Percentiles rank a stretch among this genome's conserved stretches.
These are phyloP conservation scores for Sphaeramia orbicularis DNA, from an alignment of 2,797 vertebrate genomes.

Conservation along the genomic window DNA sequence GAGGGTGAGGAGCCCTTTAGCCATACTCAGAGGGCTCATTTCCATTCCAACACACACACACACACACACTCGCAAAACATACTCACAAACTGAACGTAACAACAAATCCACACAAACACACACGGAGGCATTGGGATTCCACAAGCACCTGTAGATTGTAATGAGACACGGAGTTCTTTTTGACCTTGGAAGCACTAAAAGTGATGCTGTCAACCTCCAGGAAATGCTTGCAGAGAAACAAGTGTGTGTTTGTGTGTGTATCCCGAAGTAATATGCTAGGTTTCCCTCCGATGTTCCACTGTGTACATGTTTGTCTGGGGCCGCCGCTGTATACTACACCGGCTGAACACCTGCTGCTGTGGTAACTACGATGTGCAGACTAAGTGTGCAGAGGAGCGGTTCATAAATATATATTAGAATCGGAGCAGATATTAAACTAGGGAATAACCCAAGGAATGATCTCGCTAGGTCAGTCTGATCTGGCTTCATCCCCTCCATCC, in stretches of 20 bases:
- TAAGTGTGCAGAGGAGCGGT: slow-evolving; percentile 71
- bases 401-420: slow-evolving; percentile 94
- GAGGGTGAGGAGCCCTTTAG: slow-evolving; percentile 75
- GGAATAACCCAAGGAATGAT: slow-evolving; percentile 83
- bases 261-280: slow-evolving; percentile 58
- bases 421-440: slow-evolving; percentile 84
- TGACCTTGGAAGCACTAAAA: slow-evolving; percentile 82
- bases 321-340: slow-evolving; percentile 68
- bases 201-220: slow-evolving; percentile 77
- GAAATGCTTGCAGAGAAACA: slow-evolving; percentile 68
- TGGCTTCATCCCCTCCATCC: slow-evolving; percentile 24
- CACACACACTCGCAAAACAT: no score
- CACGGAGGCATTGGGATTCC: slow-evolving; percentile 59
- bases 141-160: slow-evolving; percentile 77
- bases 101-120: slow-evolving; percentile 36
- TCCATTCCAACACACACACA: slow-evolving; percentile 71
- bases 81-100: slow-evolving; percentile 5
- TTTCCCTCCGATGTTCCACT: slow-evolving; percentile 54
- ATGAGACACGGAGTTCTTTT: slow-evolving; percentile 73
- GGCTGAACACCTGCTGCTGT: slow-evolving; percentile 83
- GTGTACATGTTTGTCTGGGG: slow-evolving; percentile 66
- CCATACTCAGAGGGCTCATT: slow-evolving; percentile 81
- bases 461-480: slow-evolving; percentile 52
- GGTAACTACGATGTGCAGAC: slow-evolving; percentile 70
- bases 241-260: slow-evolving; percentile 13